Percentiles rank a stretch among this genome's conserved stretches.
Evolutionary conservation across 53 echinoderm and acorn worm genomes (phyloP).

Genomic region (Holothuria scabra): DNA sequence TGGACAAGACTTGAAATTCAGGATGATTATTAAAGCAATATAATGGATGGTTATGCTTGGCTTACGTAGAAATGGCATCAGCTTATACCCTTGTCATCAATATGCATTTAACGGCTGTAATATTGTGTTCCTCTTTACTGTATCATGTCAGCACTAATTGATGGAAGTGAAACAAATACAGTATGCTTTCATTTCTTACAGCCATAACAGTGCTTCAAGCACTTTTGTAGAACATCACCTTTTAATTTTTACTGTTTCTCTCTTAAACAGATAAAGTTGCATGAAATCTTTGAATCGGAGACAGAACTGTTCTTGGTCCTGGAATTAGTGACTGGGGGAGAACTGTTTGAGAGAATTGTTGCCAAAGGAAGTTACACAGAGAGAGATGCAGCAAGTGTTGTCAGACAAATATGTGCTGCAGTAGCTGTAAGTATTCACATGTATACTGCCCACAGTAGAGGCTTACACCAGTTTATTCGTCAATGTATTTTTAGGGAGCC

Average conservation of each 20-base stretch:
- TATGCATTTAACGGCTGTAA: too few species aligned
- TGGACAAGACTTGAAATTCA: too few species aligned
- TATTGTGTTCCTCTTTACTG: too few species aligned
- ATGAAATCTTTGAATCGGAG: slow-evolving; percentile 91
- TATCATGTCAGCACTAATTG: too few species aligned
- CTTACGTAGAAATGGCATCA: too few species aligned
- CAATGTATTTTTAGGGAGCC: too few species aligned
- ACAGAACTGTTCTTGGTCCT: slow-evolving; percentile 77
- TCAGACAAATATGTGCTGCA: slow-evolving; percentile 92
- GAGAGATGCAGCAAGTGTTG: slow-evolving; percentile 89
- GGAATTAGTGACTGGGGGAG: slow-evolving; percentile 95
- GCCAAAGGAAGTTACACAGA: slow-evolving; percentile 85
- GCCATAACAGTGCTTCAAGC: background rate
- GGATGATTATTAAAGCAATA: too few species aligned
- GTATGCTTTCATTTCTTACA: too few species aligned
- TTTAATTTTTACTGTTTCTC: background rate
- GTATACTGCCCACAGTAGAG: background rate
- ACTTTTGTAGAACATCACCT: background rate
- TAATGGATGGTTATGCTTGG: too few species aligned
- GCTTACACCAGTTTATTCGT: too few species aligned
- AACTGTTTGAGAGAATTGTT: slow-evolving; percentile 95
- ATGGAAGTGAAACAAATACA: too few species aligned
- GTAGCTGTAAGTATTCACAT: slow-evolving; percentile 71
- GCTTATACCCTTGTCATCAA: too few species aligned
- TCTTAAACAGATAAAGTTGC: slow-evolving; percentile 81